Percentiles rank a stretch among this genome's conserved stretches.
phyloP scores from a whole-genome alignment of 1,140 invertebrate genomes.

The Copidosoma floridanum region DNA sequence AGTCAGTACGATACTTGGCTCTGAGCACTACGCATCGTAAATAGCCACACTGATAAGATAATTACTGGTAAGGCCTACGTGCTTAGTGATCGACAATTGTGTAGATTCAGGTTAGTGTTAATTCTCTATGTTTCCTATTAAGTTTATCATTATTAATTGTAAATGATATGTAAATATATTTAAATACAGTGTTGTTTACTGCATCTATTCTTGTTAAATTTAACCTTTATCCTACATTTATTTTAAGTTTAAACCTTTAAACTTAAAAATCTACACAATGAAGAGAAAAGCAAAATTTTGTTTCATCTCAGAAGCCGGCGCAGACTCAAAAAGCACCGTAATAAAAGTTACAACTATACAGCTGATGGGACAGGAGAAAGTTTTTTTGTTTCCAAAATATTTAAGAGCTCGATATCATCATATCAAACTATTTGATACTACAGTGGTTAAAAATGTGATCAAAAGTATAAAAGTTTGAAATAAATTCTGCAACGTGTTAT shows the following conservation, averaged over 20 bases:
- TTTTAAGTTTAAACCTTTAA: background rate
- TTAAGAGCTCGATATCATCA: background rate
- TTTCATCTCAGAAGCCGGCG: background rate
- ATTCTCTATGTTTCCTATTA: background rate
- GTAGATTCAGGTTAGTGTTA: too few species aligned
- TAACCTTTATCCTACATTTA: background rate
- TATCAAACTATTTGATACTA: conserved; percentile 2
- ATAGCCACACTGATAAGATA: background rate
- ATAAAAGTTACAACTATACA: background rate
- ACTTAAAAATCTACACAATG: background rate
- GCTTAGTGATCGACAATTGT: background rate
- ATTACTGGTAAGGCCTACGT: too few species aligned
- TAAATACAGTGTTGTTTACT: too few species aligned
- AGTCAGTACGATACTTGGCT: background rate
- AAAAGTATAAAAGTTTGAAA: too few species aligned
- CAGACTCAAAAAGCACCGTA: background rate
- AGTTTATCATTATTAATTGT: background rate
- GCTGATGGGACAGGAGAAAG: conserved; percentile 1
- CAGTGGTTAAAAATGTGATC: too few species aligned
- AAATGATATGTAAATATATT: background rate
- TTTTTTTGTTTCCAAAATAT: conserved; percentile 6
- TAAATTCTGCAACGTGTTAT: too few species aligned
- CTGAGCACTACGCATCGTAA: background rate
- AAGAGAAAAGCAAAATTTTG: background rate
- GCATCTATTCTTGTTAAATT: too few species aligned